These are phyloP conservation scores for Natrix natrix DNA, from an alignment of 2,797 vertebrate genomes.

Conservation along the genomic window DNA sequence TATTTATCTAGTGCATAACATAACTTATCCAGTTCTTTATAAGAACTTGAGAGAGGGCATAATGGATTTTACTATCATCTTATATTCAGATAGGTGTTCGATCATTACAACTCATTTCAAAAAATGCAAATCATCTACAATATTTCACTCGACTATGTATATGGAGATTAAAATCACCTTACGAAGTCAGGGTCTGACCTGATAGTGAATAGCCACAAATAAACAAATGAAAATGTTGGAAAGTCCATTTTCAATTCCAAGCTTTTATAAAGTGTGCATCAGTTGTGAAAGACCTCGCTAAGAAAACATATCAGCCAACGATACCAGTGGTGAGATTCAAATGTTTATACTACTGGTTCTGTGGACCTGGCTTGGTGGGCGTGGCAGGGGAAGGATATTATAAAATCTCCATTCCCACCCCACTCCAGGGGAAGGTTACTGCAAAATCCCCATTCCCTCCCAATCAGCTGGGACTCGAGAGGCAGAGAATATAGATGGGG, in stretches of 20 bases:
- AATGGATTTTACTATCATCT: neutral
- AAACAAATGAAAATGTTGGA: neutral
- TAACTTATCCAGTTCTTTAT: neutral
- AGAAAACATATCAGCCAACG: neutral
- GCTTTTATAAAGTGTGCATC: neutral
- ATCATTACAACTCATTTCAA: neutral
- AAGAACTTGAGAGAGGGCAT: neutral
- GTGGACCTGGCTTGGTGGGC: no score
- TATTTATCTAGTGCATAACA: neutral
- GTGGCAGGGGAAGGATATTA: no score
- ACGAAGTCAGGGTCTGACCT: neutral
- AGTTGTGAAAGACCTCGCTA: neutral
- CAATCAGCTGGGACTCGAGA: no score
- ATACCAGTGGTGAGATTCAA: no score
- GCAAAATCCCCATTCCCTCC: no score
- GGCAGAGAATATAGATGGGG: no score
- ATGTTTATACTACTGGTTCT: no score
- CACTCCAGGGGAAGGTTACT: no score
- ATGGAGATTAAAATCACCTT: neutral
- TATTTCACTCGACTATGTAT: neutral
- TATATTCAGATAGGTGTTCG: neutral
- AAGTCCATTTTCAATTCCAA: neutral
- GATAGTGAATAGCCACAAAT: neutral
- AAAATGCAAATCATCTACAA: neutral
- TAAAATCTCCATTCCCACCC: no score